Evolutionary conservation across 2,797 vertebrate genomes (phyloP).

Genomic region (Eulemur coronatus): DNA sequence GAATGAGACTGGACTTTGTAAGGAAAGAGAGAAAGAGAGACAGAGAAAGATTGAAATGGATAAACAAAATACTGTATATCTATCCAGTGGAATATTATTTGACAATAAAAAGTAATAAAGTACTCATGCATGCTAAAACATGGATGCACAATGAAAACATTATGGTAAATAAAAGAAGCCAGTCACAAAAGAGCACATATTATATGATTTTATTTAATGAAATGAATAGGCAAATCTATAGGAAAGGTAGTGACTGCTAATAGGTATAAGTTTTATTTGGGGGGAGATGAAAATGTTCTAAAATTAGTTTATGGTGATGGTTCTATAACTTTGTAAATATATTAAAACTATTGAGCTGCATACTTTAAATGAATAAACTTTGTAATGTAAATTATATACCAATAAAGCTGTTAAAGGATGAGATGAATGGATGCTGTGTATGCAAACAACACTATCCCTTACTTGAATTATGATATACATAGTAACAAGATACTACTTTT

Average conservation of each 20-base stretch:
- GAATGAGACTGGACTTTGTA: neutral
- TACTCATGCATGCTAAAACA: neutral
- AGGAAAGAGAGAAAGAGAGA: neutral
- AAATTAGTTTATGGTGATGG: neutral
- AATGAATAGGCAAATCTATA: neutral
- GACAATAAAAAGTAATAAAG: neutral
- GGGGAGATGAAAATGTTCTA: neutral
- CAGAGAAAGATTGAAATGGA: neutral
- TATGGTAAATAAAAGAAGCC: neutral
- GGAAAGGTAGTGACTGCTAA: neutral
- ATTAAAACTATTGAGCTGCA: neutral
- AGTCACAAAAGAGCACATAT: neutral
- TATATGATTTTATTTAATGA: conserved; percentile 15
- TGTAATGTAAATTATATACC: neutral
- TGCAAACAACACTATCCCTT: neutral
- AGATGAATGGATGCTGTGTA: neutral
- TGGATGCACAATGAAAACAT: neutral
- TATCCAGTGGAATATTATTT: conserved; percentile 13
- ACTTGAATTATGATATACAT: neutral
- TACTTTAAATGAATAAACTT: neutral
- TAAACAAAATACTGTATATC: neutral
- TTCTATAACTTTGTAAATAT: neutral
- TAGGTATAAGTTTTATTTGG: neutral
- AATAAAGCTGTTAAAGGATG: neutral
- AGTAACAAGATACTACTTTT: conserved; percentile 52